Evolutionary conservation across 2,888 invertebrate species (phyloP), one percentile per base, ranked within the genome.

Genomic region (Melinaea menophilus): DNA sequence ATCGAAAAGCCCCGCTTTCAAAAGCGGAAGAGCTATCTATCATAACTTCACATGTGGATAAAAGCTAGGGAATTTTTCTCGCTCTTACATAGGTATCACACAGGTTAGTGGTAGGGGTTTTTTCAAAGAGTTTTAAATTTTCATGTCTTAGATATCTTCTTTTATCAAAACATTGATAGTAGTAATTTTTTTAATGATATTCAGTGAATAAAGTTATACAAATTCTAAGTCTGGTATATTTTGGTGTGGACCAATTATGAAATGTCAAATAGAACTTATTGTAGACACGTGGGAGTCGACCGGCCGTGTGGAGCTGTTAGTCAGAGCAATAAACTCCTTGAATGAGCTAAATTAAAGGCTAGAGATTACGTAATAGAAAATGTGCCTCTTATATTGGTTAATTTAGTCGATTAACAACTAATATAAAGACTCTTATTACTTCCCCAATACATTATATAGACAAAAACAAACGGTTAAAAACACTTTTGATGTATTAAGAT

Each of bases 251-350:
- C 33, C 51, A 46, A 61, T 68, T 71, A 70, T 74, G 74, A 77
- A 78, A 78, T 79, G 79, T 81, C 79, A 82, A 81, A 80, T 73
- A 76, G 75, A 79, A 72, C 76, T 78, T 80, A 82, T 80, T 84
- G 79, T 83, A 77, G 75, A 77, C 69, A 79, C 78, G 88, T 88
- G 85, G 88, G 87, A 70, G 75, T 80, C 64, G 76, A 75, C 75
- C 76, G 78, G 78, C 77, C 78, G 80, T 83, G 81, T 82, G 83
- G 79, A 9, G 79, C 74, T 79, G 81, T 87, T 85, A 85, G 79
- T 87, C 86, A 85, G 79, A 75, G 82, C 79, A 82, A 82, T 83
- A 85, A 86, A 84, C 79, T 78, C 82, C 82, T 79, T 80, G 79
- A 81, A 82, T 78, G 76, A 73, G 81, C 82, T 82, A 82, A 84